phyloP scores from a whole-genome alignment of 2,113 vertebrate genomes.

The Poicephalus gulielmi region DNA sequence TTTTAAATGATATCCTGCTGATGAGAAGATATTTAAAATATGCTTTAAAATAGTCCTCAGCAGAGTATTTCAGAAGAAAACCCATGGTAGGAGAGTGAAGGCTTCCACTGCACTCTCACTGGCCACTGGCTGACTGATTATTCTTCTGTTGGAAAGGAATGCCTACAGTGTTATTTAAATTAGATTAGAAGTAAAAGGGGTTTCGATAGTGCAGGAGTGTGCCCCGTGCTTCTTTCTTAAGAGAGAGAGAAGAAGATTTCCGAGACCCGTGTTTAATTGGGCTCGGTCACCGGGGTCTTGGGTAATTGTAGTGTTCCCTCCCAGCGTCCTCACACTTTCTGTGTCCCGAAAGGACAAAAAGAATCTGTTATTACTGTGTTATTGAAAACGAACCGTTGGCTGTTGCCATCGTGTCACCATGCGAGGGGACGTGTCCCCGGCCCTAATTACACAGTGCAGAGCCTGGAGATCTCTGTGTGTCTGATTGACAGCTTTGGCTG shows the following conservation, averaged over 20 bases:
- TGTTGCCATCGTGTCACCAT: neutral
- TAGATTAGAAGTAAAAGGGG: neutral
- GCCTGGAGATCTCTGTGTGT: neutral
- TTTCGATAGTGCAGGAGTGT: neutral
- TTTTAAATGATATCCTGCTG: neutral
- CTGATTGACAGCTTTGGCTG: slow-evolving; percentile 1
- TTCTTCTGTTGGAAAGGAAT: neutral
- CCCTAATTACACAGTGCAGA: neutral
- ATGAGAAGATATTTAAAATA: neutral
- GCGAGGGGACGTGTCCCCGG: neutral
- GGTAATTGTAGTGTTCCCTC: neutral
- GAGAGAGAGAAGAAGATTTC: neutral
- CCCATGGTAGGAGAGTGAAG: neutral
- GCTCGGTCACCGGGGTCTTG: neutral
- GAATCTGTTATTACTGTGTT: neutral
- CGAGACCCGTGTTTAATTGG: neutral
- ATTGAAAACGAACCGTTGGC: neutral
- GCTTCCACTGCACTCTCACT: neutral
- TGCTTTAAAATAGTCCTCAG: neutral
- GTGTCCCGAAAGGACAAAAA: neutral
- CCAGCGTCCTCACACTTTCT: neutral
- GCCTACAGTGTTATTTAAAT: neutral
- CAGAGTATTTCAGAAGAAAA: neutral
- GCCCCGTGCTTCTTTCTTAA: neutral
- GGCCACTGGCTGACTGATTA: neutral